Conservation (phyloP, 1,140 invertebrate species). For the Varroa destructor region DNA sequence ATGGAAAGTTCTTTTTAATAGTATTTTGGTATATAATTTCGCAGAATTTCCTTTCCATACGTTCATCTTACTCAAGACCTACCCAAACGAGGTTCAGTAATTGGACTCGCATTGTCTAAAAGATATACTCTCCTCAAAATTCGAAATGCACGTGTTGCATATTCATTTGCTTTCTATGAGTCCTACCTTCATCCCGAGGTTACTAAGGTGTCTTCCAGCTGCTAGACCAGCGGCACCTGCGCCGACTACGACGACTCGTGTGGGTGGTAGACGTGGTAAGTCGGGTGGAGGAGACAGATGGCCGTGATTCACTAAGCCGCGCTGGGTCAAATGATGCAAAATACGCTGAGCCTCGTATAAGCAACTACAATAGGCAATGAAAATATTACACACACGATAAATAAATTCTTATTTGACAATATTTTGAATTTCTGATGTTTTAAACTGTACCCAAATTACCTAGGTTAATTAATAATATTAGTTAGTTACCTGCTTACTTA, state of each 20-base stretch:
- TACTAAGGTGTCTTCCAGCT: slow-evolving; percentile 42
- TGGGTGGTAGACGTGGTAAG: slow-evolving; percentile 23
- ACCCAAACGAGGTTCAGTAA: no score
- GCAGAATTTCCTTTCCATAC: no score
- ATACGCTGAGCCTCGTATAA: slow-evolving; percentile 38
- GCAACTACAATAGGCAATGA: slow-evolving; percentile 33
- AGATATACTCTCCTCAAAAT: no score
- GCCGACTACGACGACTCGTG: slow-evolving; percentile 42
- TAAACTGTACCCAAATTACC: no score
- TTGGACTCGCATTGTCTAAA: no score
- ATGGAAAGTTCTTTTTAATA: no score
- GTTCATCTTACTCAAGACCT: no score
- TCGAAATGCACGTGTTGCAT: no score
- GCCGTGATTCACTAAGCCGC: slow-evolving; percentile 43
- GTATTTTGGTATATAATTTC: no score
- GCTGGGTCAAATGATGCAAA: slow-evolving; percentile 40
- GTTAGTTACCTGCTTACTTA: no score
- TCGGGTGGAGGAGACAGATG: slow-evolving; percentile 38
- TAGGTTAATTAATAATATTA: no score
- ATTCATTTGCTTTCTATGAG: slow-evolving; percentile 11
- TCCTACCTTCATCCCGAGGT: slow-evolving; percentile 42
- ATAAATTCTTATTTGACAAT: neutral
- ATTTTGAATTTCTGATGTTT: no score
- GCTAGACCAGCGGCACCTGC: slow-evolving; percentile 42
- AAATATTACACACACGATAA: neutral